phyloP scores from a whole-genome alignment of 2,797 vertebrate species.

The Yasuhikotakia modesta region DNA sequence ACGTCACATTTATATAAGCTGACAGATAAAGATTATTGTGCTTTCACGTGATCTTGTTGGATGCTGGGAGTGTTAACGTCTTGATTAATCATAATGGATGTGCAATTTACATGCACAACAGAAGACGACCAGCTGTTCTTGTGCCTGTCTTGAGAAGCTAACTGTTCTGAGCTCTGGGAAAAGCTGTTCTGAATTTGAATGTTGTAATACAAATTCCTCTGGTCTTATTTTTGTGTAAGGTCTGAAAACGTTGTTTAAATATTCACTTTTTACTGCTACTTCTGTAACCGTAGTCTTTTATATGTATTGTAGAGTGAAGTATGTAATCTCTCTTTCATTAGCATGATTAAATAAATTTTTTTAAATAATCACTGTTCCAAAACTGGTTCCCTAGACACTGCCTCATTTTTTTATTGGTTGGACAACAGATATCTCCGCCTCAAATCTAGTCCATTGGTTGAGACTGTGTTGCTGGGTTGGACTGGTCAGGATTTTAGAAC shows the following conservation, averaged over 20 bases:
- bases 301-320: neutral
- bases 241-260: neutral
- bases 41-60: neutral
- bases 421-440: neutral
- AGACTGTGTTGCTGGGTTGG: neutral
- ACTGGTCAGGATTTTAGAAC: neutral
- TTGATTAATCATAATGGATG: slow-evolving; percentile 48
- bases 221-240: neutral
- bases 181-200: slow-evolving; percentile 38
- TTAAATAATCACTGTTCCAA: neutral
- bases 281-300: neutral
- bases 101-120: slow-evolving; percentile 52
- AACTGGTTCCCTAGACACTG: neutral
- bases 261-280: neutral
- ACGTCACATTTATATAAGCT: slow-evolving; percentile 26
- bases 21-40: neutral
- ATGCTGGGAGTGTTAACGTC: slow-evolving; percentile 48
- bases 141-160: slow-evolving; percentile 33
- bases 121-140: slow-evolving; percentile 51
- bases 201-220: slow-evolving; percentile 8
- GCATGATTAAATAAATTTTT: neutral
- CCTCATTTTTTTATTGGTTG: neutral
- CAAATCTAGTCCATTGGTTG: neutral
- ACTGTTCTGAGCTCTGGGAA: slow-evolving; percentile 17
- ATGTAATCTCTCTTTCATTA: neutral